Conservation (phyloP, 2,797 vertebrate species). For the Ambastaia sidthimunki region DNA sequence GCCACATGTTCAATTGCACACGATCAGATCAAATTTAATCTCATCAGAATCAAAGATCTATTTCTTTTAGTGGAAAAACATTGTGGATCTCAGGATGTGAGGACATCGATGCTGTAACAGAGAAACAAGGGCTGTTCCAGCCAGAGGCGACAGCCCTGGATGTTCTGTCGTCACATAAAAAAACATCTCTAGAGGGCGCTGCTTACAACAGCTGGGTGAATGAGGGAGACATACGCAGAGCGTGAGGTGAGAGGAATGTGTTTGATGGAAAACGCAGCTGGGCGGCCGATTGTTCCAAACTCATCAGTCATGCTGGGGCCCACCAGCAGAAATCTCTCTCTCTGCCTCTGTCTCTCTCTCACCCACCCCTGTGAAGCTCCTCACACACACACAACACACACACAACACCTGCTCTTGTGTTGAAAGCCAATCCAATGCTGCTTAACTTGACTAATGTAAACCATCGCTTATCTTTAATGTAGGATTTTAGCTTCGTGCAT, state of each 20-base stretch:
- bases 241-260: slow-evolving; percentile 85
- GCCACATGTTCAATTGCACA: slow-evolving; percentile 20
- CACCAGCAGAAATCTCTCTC: slow-evolving; percentile 72
- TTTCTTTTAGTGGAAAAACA: slow-evolving; percentile 13
- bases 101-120: background rate
- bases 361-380: slow-evolving; percentile 49
- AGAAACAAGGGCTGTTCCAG: slow-evolving; percentile 17
- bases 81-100: slow-evolving; percentile 8
- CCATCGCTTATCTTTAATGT: slow-evolving; percentile 50
- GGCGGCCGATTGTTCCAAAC: slow-evolving; percentile 82
- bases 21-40: slow-evolving; percentile 41
- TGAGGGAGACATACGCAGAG: slow-evolving; percentile 70
- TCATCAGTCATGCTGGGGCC: slow-evolving; percentile 83
- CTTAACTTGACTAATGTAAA: slow-evolving; percentile 48
- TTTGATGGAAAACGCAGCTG: slow-evolving; percentile 86
- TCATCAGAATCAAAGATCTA: slow-evolving; percentile 28
- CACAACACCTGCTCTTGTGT: slow-evolving; percentile 56
- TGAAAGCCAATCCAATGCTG: slow-evolving; percentile 58
- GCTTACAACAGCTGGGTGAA: slow-evolving; percentile 66
- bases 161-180: slow-evolving; percentile 60
- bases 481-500: slow-evolving; percentile 45
- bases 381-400: slow-evolving; percentile 52
- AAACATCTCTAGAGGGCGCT: slow-evolving; percentile 78
- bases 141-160: slow-evolving; percentile 20
- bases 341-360: slow-evolving; percentile 28